Evolutionary conservation across 2,113 vertebrate genomes (phyloP).

Genomic region (Hylia prasina): DNA sequence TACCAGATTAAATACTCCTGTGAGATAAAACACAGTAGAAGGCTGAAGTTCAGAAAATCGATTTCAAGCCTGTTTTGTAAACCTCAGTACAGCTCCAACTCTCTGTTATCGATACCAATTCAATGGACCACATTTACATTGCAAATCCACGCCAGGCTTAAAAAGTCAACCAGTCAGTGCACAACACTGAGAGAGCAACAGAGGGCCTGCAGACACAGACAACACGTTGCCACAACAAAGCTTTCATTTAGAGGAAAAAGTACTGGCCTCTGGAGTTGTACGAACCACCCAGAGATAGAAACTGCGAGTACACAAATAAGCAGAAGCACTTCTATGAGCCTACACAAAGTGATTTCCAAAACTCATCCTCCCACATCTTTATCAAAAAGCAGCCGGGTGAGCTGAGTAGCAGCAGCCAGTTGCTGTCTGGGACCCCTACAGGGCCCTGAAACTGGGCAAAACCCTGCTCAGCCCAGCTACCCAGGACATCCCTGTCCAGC

Average conservation of each 20-base stretch:
- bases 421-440: background rate
- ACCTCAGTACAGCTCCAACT: background rate
- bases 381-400: background rate
- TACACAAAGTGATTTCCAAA: background rate
- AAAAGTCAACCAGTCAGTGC: background rate
- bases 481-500: background rate
- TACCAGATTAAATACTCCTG: background rate
- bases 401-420: background rate
- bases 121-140: background rate
- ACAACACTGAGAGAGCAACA: accelerated
- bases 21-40: background rate
- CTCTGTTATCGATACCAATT: background rate
- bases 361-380: background rate
- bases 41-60: background rate
- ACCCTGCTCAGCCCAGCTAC: background rate
- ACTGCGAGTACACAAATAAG: background rate
- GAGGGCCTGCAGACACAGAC: background rate
- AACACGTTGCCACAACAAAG: background rate
- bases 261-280: background rate
- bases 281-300: background rate
- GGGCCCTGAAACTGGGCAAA: background rate
- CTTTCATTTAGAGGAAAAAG: background rate
- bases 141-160: background rate
- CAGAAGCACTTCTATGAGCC: background rate
- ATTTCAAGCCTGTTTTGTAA: background rate